Percentiles rank a stretch among this genome's conserved stretches.
Conservation (phyloP, 2,888 invertebrate genomes). For the Oscheius myriophilus region DNA sequence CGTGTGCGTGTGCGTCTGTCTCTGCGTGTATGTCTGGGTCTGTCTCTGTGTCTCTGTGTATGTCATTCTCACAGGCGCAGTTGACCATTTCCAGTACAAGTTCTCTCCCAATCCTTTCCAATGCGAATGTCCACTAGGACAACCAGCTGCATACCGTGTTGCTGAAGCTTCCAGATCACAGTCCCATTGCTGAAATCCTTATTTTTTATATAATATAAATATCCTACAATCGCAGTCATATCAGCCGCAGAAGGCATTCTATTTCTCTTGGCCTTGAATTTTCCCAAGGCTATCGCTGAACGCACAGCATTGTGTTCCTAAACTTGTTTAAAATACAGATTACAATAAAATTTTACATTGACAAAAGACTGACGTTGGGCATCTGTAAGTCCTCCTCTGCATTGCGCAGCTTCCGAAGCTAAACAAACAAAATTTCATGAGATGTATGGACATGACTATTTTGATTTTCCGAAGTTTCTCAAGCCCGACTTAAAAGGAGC, state of each 20-base stretch:
- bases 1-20: neutral
- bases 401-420: too few relatives aligned
- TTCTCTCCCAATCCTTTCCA: constrained; percentile 12
- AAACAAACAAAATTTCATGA: too few relatives aligned
- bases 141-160: neutral
- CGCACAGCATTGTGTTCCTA: too few relatives aligned
- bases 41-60: too few relatives aligned
- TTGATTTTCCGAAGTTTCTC: too few relatives aligned
- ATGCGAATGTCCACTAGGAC: constrained; percentile 6
- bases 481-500: too few relatives aligned
- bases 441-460: too few relatives aligned
- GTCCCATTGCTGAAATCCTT: constrained; percentile 1
- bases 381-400: too few relatives aligned
- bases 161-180: neutral
- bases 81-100: constrained; percentile 12
- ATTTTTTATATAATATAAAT: neutral
- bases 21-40: neutral
- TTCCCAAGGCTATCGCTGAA: constrained; percentile 1
- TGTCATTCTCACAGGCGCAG: neutral
- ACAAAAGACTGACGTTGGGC: too few relatives aligned
- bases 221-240: neutral
- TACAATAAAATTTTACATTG: too few relatives aligned
- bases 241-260: constrained; percentile 6
- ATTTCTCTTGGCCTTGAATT: neutral
- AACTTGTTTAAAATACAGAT: too few relatives aligned